These are phyloP conservation scores for Daubentonia madagascariensis DNA, from an alignment of 2,113 vertebrate species.

Conservation along the genomic window DNA sequence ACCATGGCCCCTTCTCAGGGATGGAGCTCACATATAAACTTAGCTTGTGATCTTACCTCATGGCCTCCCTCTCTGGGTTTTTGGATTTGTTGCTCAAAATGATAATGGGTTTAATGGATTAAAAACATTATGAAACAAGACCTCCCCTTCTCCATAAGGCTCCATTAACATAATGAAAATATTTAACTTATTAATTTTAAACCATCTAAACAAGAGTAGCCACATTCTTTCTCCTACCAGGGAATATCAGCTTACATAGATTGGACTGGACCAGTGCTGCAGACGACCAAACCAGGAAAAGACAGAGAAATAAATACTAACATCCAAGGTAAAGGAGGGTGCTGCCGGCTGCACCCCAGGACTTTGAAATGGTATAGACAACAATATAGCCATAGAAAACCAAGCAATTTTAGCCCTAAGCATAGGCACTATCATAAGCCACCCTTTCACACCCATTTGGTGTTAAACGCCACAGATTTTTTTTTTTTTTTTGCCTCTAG, in stretches of 20 bases:
- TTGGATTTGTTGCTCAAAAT: constrained; percentile 7
- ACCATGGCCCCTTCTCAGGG: not conserved
- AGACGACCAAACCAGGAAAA: not conserved
- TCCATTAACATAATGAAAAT: constrained; percentile 75
- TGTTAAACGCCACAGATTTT: not conserved
- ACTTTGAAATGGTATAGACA: not conserved
- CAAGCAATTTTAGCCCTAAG: not conserved
- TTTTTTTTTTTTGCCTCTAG: not conserved
- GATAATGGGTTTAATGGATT: constrained; percentile 56
- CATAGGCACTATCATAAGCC: not conserved
- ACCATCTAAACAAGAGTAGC: not conserved
- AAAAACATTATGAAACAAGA: constrained; percentile 52
- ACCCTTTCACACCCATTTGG: not conserved
- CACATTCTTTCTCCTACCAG: constrained; percentile 13
- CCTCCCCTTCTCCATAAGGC: not conserved
- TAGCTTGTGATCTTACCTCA: not conserved
- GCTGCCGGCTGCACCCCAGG: not conserved
- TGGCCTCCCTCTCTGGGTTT: not conserved
- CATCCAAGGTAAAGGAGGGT: not conserved
- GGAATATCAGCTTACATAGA: not conserved
- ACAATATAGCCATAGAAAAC: not conserved
- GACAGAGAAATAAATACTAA: not conserved
- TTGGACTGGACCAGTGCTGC: not conserved
- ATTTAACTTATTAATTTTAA: constrained; percentile 62
- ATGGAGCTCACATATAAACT: not conserved